Conservation (phyloP, 2,888 invertebrate species). For the Buathra laborator region DNA sequence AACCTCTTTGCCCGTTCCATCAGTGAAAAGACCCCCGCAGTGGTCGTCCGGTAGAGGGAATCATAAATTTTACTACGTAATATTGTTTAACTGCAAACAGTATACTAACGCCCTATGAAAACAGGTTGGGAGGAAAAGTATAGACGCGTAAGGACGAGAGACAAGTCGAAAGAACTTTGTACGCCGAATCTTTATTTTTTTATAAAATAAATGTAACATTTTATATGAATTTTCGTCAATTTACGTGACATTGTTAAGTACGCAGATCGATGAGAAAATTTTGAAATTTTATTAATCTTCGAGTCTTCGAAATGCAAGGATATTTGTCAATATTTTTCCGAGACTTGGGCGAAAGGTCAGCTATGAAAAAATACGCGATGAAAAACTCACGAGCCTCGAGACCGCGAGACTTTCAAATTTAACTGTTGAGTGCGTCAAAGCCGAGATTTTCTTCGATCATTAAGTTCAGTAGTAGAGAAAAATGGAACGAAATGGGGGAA, state of each 20-base stretch:
- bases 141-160: constrained; percentile 45
- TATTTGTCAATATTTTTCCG: constrained; percentile 42
- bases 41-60: constrained; percentile 58
- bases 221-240: background rate
- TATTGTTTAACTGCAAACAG: constrained; percentile 84
- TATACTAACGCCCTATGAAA: constrained; percentile 77
- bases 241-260: background rate
- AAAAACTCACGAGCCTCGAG: constrained; percentile 65
- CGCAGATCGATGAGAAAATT: background rate
- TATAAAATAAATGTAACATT: background rate
- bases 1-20: constrained; percentile 56
- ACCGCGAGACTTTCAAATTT: constrained; percentile 61
- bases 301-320: background rate
- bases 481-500: background rate
- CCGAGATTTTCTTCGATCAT: constrained; percentile 56
- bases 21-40: constrained; percentile 54
- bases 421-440: constrained; percentile 67
- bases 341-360: constrained; percentile 58
- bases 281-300: background rate
- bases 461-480: constrained; percentile 60
- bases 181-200: background rate
- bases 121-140: constrained; percentile 74
- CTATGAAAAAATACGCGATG: constrained; percentile 77
- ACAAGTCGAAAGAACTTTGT: background rate
- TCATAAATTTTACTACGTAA: constrained; percentile 84